phyloP scores from a whole-genome alignment of 2,113 vertebrate genomes.

The Heliornis fulica region DNA sequence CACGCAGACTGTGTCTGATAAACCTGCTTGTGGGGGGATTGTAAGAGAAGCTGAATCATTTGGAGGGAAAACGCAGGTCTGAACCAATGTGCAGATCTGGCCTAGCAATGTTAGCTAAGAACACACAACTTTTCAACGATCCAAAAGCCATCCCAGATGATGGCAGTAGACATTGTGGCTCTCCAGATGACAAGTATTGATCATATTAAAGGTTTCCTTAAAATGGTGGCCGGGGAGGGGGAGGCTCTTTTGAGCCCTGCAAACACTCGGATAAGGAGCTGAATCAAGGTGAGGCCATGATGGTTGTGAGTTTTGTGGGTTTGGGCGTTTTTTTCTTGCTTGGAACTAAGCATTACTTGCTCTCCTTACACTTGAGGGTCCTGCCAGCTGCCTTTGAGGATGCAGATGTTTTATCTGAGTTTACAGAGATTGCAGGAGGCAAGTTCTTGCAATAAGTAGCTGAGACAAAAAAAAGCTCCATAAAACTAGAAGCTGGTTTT shows the following conservation, averaged over 20 bases:
- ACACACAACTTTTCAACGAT: accelerated
- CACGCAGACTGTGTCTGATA: not conserved
- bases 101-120: not conserved
- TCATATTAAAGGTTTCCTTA: not conserved
- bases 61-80: not conserved
- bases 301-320: not conserved
- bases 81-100: not conserved
- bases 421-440: not conserved
- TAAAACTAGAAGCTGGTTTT: not conserved
- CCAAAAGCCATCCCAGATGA: not conserved
- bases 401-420: not conserved
- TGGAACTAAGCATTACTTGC: not conserved
- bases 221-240: too few species aligned
- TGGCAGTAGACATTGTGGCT: not conserved
- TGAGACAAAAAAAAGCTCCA: not conserved
- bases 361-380: not conserved
- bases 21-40: not conserved
- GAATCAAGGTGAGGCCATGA: not conserved
- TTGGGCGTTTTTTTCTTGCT: not conserved
- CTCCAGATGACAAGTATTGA: not conserved
- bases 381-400: not conserved
- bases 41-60: not conserved
- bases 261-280: not conserved
- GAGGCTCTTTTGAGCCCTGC: not conserved
- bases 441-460: not conserved